Base-by-base conservation (phyloP, 2,888 invertebrate species). In the Drosophila mimetica region DNA sequence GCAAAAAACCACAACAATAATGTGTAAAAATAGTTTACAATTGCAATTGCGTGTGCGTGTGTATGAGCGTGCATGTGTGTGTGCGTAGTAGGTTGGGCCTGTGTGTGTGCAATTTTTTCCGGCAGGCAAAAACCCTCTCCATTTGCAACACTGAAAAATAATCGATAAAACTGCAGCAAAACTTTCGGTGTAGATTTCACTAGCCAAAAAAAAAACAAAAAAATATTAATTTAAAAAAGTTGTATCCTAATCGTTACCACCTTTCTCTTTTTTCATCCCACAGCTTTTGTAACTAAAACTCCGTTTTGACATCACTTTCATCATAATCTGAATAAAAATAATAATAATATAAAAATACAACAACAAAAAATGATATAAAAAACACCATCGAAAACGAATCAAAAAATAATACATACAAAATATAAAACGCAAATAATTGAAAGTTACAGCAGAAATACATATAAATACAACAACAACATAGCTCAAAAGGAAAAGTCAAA, bases 281-380 rank as follows among this genome's bases (percentile, higher is more conserved):
- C 88, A 91, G 91, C 91, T 91, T 91, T 91, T 91, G 91, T 91
- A 91, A 91, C 91, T 91, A 91, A 91, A 91, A 90, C 91, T 91
- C 91, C 91, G 91, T 91, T 91, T 91, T 90, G 90, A 91, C 91
- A 91, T 91, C 91, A 91, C 90, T 91, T 90, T 91, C 91, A 91
- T 91, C 91, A 91, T 91, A 90, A 91, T 89, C 90, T 90, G 90
- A 86, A 83, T 86, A 78, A 76, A 85, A 89, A 85, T 79, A 89
- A 89, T 86, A 85, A 81, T 71, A 83, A 58, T 75, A 75, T 50
- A 67, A 60, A 59, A 69, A 70, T 61, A 75, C 61, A 69, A 77
- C 53, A 69, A 77, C 57, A 74, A 74, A 63, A 65, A 74, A 75
- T 50, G 50, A 55, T 67, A 77, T 72, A 77, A 58, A 60, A 54